Percentiles rank a stretch among this genome's conserved stretches.
These are phyloP conservation scores for Palythoa heliodiscus DNA, from an alignment of 92 coral and sea anemone species.

Conservation along the genomic window DNA sequence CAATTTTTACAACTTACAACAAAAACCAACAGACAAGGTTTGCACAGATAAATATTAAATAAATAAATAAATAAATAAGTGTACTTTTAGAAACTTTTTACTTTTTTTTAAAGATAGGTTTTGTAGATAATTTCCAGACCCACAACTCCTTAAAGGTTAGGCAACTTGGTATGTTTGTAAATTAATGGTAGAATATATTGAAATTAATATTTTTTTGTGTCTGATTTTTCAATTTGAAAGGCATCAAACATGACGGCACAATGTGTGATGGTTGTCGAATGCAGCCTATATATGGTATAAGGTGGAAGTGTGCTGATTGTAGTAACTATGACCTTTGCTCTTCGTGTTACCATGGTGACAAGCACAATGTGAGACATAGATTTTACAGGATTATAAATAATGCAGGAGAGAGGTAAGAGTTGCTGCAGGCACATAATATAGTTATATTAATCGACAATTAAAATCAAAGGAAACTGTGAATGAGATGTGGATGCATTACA, in stretches of 20 bases:
- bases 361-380: conserved; percentile 90
- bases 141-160: too few relatives aligned
- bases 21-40: too few relatives aligned
- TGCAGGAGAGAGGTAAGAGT: conserved; percentile 79
- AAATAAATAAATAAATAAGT: too few relatives aligned
- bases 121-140: too few relatives aligned
- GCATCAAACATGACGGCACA: conserved; percentile 92
- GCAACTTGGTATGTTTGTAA: too few relatives aligned
- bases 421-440: neutral
- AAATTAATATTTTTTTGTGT: neutral
- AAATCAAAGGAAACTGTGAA: too few relatives aligned
- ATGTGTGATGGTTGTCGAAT: conserved; percentile 99
- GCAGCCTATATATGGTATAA: conserved; percentile 94
- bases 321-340: conserved; percentile 91
- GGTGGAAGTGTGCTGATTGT: conserved; percentile 99
- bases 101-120: too few relatives aligned
- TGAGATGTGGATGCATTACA: too few relatives aligned
- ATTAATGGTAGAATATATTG: neutral
- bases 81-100: neutral
- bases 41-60: too few relatives aligned
- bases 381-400: conserved; percentile 81
- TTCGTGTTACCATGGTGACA: conserved; percentile 95
- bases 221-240: conserved; percentile 33
- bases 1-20: too few relatives aligned
- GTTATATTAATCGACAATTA: neutral